Conservation (phyloP, 2,113 vertebrate species). For the Martes martes region DNA sequence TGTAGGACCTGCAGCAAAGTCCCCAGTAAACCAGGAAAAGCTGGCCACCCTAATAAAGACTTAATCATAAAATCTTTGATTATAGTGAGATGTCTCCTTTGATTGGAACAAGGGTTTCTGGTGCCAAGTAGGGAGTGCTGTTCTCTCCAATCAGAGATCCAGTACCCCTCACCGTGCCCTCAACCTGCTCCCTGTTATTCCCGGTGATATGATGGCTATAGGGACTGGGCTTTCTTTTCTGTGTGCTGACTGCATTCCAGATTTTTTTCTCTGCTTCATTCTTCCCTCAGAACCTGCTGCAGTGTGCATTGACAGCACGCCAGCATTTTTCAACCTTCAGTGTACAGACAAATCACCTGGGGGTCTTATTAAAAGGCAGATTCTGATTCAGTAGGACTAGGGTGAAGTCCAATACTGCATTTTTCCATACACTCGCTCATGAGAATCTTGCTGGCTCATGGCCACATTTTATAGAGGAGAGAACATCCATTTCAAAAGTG, state of each 20-base stretch:
- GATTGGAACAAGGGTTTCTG: neutral
- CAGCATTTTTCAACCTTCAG: neutral
- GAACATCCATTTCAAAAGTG: neutral
- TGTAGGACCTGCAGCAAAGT: neutral
- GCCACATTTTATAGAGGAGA: neutral
- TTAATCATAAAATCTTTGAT: neutral
- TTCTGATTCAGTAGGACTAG: neutral
- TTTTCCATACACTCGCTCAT: neutral
- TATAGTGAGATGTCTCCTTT: neutral
- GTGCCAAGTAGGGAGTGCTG: too few relatives aligned
- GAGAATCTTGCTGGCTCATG: neutral
- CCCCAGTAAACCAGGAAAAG: neutral
- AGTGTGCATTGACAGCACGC: neutral
- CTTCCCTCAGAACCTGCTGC: neutral
- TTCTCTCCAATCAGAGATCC: neutral
- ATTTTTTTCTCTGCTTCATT: neutral
- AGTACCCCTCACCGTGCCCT: accelerated
- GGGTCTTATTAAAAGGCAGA: neutral
- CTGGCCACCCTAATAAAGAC: neutral
- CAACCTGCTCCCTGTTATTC: neutral
- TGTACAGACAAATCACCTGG: neutral
- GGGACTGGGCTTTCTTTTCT: neutral
- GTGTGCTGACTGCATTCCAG: neutral
- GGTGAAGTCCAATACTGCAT: neutral
- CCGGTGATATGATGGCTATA: neutral